Base-by-base conservation (phyloP, 2,113 vertebrate genomes). In the Coracopsis vasa region DNA sequence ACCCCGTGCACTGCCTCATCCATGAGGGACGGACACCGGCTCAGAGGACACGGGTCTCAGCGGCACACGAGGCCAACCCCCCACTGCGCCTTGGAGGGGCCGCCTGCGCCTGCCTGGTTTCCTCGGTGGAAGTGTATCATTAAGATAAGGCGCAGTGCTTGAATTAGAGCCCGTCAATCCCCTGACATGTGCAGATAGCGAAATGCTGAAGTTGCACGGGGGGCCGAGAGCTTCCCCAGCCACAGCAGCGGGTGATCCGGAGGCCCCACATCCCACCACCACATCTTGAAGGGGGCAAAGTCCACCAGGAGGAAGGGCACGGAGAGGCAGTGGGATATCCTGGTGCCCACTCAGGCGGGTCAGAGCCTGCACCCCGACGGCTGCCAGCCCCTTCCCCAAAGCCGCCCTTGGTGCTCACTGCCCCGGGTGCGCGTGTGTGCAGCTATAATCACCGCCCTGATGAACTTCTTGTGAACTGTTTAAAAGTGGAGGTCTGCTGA, bases 381-480 rank as follows among this genome's bases (percentile, higher is more conserved):
- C 60, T 25, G 67, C 64, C 85, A 72, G 25, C 70, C 77, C 84
- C 39, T 25, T 83, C 17, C 84, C 72, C 80, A n/a, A 58, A 60
- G 90, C 41, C 69, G 14, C 37, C 80, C 72, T 19, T 0, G 53
- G 42, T 17, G 3, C 60, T 6, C 41, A 0, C 39, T 1, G 7
- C 44, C 86, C 84, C 5, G 48, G 60, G 65, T 53, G 31, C 29
- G 10, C 33, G 16, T 48, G 54, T 77, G 84, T 3, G 74, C 80
- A 25, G 88, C 35, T 79, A 65, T n/a, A 92, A 95, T 95, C 96
- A 71, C 94, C 95, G 96, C 97, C 98, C 98, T 93, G 85, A 98
- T 99, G 98, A 99, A 98, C 98, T 99, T 98, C 95, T 95, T 95
- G 95, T 98, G 98, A 99, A 99, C 98, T 97, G 97, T 96, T 97